These are phyloP conservation scores for Albula goreensis DNA, from an alignment of 2,113 vertebrate species.

Conservation along the genomic window DNA sequence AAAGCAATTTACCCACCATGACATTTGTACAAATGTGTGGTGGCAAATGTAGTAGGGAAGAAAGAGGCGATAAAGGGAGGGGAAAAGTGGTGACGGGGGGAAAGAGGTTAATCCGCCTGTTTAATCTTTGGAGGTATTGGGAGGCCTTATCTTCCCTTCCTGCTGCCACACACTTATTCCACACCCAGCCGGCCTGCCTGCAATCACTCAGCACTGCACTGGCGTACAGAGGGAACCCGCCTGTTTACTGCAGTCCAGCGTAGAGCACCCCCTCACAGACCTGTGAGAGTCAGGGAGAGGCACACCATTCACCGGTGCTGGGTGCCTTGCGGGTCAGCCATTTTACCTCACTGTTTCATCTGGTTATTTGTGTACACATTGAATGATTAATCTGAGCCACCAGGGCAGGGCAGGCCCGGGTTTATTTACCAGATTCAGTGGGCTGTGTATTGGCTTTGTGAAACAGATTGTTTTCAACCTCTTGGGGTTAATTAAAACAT, in stretches of 20 bases:
- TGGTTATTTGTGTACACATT: slow-evolving; percentile 30
- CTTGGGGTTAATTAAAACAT: slow-evolving; percentile 16
- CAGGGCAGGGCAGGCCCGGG: slow-evolving; percentile 16
- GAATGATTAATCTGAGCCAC: slow-evolving; percentile 18
- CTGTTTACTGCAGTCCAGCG: slow-evolving; percentile 20
- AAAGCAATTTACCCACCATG: slow-evolving; percentile 22
- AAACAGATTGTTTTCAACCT: not conserved
- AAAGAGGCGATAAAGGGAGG: slow-evolving; percentile 36
- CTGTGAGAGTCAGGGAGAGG: slow-evolving; percentile 37
- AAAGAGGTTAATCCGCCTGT: slow-evolving; percentile 76
- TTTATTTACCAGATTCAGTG: slow-evolving; percentile 35
- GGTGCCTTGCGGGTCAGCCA: slow-evolving; percentile 32
- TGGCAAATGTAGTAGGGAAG: slow-evolving; percentile 62
- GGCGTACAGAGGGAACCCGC: slow-evolving; percentile 14
- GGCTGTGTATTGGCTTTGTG: slow-evolving; percentile 28
- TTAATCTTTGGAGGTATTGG: slow-evolving; percentile 73
- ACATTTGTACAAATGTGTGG: slow-evolving; percentile 28
- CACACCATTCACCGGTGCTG: slow-evolving; percentile 38
- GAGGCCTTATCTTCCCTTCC: slow-evolving; percentile 68
- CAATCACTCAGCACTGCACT: slow-evolving; percentile 62
- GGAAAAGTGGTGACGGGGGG: slow-evolving; percentile 58
- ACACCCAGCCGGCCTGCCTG: slow-evolving; percentile 58
- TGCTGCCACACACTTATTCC: slow-evolving; percentile 66
- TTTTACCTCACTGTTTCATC: slow-evolving; percentile 35
- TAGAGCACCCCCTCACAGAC: slow-evolving; percentile 8